Percentiles rank a stretch among this genome's conserved stretches.
Conservation (phyloP, 30 jellyfish, hydroid and myxozoan species). For the Aurelia sp. region DNA sequence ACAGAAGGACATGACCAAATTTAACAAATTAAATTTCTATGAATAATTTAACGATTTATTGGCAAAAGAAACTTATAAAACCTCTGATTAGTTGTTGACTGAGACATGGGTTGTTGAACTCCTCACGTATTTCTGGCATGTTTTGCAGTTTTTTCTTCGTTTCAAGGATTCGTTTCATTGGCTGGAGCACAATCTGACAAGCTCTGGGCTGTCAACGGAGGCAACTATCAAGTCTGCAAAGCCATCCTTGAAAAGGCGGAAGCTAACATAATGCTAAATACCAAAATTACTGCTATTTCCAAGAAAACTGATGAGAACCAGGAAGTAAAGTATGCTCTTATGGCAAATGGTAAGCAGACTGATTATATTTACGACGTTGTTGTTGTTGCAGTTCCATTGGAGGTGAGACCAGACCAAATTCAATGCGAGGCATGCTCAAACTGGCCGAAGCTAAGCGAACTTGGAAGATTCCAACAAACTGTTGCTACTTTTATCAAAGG, state of each 20-base stretch:
- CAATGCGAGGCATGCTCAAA: conserved; percentile 63
- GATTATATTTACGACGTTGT: conserved; percentile 67
- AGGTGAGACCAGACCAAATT: conserved; percentile 43
- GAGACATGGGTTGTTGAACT: too few species aligned
- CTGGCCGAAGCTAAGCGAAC: conserved; percentile 71
- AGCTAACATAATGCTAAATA: conserved; percentile 56
- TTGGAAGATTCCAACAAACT: conserved; percentile 70
- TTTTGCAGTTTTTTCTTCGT: neutral
- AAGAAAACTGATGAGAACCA: conserved; percentile 30
- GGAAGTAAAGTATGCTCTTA: conserved; percentile 30
- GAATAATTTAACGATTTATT: too few species aligned
- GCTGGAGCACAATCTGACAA: conserved; percentile 95
- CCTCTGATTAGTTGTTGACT: too few species aligned
- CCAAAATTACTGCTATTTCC: conserved; percentile 22
- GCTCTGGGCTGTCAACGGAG: conserved; percentile 83
- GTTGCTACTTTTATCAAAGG: conserved; percentile 85
- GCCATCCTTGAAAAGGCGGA: conserved; percentile 34
- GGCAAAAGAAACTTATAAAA: too few species aligned
- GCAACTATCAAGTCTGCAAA: conserved; percentile 79
- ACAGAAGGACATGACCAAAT: too few species aligned
- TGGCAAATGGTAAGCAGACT: conserved; percentile 10
- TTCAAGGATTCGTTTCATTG: conserved; percentile 83
- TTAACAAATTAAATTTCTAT: too few species aligned
- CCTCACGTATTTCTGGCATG: too few species aligned
- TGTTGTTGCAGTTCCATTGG: conserved; percentile 93